Percentiles rank a stretch among this genome's conserved stretches.
Evolutionary conservation across 2,113 vertebrate species (phyloP).

Genomic region (Rhinolophus ferrumequinum): DNA sequence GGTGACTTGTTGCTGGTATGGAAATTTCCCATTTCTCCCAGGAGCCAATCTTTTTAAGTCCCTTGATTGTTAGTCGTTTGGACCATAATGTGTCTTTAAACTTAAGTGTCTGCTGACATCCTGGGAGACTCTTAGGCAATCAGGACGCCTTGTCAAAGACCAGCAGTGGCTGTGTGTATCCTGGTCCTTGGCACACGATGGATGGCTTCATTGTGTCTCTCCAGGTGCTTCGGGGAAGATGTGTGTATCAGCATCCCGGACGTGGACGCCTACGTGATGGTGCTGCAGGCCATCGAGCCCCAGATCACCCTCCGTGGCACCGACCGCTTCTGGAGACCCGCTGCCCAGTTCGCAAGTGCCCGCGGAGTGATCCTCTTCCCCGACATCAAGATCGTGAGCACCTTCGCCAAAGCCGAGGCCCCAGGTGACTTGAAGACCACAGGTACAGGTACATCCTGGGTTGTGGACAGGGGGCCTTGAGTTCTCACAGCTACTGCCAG

Average conservation of each 20-base stretch:
- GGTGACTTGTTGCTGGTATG: conserved; percentile 44
- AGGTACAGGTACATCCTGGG: conserved; percentile 66
- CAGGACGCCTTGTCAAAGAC: neutral
- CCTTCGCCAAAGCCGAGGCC: conserved; percentile 88
- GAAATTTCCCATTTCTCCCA: conserved; percentile 30
- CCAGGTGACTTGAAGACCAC: conserved; percentile 72
- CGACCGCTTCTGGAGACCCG: conserved; percentile 91
- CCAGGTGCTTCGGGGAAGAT: conserved; percentile 98
- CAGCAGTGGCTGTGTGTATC: too few species aligned
- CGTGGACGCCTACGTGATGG: conserved; percentile 95
- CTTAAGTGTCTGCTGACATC: neutral
- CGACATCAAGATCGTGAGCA: conserved; percentile 95
- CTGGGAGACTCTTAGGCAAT: neutral
- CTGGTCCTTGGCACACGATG: fast-evolving
- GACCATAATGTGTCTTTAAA: neutral
- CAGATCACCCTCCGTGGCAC: conserved; percentile 94
- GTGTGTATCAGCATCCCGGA: conserved; percentile 95
- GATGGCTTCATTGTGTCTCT: neutral
- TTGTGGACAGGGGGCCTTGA: neutral
- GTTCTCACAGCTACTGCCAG: neutral
- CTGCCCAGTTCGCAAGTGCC: conserved; percentile 88
- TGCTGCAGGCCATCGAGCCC: conserved; percentile 95
- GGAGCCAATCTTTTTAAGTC: neutral
- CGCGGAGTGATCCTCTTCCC: conserved; percentile 91
- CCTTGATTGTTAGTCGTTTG: neutral